Percentiles rank a stretch among this genome's conserved stretches.
phyloP scores from a whole-genome alignment of 2,888 invertebrate genomes.

The Phania funesta region DNA sequence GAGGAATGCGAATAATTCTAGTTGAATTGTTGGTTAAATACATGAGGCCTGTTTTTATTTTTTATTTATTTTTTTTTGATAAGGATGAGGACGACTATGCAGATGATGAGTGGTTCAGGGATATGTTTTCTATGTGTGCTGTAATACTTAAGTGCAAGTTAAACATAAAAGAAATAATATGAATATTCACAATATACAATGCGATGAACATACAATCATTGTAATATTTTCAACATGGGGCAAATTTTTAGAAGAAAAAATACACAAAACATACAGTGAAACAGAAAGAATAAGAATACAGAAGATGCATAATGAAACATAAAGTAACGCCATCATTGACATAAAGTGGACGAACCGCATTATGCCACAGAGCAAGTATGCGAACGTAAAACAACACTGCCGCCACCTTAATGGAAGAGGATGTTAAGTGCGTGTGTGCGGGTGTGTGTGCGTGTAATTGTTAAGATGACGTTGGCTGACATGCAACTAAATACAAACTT shows the following conservation, averaged over 20 bases:
- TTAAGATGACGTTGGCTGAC: conserved; percentile 69
- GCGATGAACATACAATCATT: conserved; percentile 3
- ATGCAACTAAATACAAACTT: conserved; percentile 40
- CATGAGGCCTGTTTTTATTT: conserved; percentile 17
- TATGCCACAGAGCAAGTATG: conserved; percentile 16
- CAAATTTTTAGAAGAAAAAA: conserved; percentile 61
- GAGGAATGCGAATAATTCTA: conserved; percentile 35
- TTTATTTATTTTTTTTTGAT: no score
- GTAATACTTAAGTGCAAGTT: conserved; percentile 60
- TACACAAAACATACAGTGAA: conserved; percentile 17
- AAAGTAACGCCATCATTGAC: conserved; percentile 63
- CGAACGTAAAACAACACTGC: neutral
- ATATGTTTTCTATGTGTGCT: conserved; percentile 32
- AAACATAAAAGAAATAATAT: conserved; percentile 62
- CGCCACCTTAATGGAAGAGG: conserved; percentile 9
- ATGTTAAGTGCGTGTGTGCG: conserved; percentile 1
- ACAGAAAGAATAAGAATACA: conserved; percentile 24
- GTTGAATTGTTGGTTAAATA: conserved; percentile 33
- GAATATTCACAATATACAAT: conserved; percentile 43
- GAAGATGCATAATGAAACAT: conserved; percentile 52
- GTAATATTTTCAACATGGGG: neutral
- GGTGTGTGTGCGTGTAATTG: conserved; percentile 29
- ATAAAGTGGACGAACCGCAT: conserved; percentile 60
- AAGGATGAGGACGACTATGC: conserved; percentile 7
- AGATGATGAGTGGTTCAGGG: conserved; percentile 45